Conservation (phyloP, 2,888 invertebrate genomes). For the Xanthostigma xanthostigma region DNA sequence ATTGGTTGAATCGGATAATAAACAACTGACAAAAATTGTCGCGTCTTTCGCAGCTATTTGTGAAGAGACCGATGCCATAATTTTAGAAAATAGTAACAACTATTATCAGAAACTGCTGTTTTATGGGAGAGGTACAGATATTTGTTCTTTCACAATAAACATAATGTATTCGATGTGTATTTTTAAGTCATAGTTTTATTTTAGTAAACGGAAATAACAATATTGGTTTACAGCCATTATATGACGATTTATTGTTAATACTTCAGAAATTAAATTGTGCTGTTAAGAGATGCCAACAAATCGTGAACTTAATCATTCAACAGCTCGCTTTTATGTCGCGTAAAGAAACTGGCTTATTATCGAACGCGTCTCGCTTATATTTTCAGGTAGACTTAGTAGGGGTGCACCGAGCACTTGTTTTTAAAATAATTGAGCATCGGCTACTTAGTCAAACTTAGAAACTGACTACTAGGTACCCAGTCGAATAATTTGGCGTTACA, state of each 20-base stretch:
- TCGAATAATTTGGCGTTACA: too few relatives aligned
- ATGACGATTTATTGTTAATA: conserved; percentile 14
- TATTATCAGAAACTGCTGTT: conserved; percentile 45
- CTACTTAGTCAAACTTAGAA: too few relatives aligned
- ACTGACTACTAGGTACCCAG: too few relatives aligned
- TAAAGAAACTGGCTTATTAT: conserved; percentile 26
- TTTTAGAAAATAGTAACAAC: conserved; percentile 47
- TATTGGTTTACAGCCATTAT: conserved; percentile 26
- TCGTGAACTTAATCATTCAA: conserved; percentile 52
- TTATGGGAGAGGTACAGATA: conserved; percentile 46
- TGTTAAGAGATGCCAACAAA: conserved; percentile 52
- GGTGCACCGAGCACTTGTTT: too few relatives aligned
- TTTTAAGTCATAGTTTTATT: conserved; percentile 1
- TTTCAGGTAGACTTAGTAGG: conserved; percentile 9
- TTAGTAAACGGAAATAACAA: conserved; percentile 20
- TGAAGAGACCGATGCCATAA: conserved; percentile 55
- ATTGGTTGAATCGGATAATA: conserved; percentile 70
- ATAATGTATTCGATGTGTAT: too few relatives aligned
- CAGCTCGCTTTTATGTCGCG: conserved; percentile 59
- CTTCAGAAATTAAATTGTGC: conserved; percentile 47
- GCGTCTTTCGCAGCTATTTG: conserved; percentile 66
- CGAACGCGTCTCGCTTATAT: conserved; percentile 21
- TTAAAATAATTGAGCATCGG: conserved; percentile 4
- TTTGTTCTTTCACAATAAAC: not conserved
- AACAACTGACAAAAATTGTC: conserved; percentile 61